Conservation (phyloP, 2,113 vertebrate genomes). For the Cygnus buccinator region DNA sequence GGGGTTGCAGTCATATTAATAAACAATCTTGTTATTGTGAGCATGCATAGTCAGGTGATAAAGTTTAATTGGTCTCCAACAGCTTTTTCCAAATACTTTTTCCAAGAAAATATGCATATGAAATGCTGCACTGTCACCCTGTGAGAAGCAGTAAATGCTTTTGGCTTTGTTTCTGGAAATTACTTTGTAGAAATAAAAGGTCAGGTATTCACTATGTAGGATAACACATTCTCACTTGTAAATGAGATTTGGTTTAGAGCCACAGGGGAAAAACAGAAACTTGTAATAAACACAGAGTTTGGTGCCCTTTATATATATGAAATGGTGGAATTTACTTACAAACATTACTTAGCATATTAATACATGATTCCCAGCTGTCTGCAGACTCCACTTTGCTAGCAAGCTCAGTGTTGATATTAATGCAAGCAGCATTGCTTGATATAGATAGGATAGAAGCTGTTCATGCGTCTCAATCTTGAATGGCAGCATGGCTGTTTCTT, state of each 20-base stretch:
- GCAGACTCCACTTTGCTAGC: background rate
- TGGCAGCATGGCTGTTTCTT: background rate
- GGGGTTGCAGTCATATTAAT: background rate
- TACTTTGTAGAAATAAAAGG: slow-evolving; percentile 31
- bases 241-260: slow-evolving; percentile 28
- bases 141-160: background rate
- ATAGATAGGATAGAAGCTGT: background rate
- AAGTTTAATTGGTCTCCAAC: slow-evolving; percentile 50
- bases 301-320: background rate
- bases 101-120: background rate
- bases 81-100: slow-evolving; percentile 25
- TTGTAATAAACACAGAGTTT: background rate
- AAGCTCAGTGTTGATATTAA: background rate
- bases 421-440: background rate
- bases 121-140: background rate
- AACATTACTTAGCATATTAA: background rate
- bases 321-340: background rate
- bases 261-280: background rate
- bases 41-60: slow-evolving; percentile 1
- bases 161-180: slow-evolving; percentile 42
- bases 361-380: background rate
- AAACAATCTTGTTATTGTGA: background rate
- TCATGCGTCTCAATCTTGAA: background rate
- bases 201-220: background rate
- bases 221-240: background rate